Evolutionary conservation across 2,888 invertebrate genomes (phyloP).

Genomic region (Amphipyra tragopoginis): DNA sequence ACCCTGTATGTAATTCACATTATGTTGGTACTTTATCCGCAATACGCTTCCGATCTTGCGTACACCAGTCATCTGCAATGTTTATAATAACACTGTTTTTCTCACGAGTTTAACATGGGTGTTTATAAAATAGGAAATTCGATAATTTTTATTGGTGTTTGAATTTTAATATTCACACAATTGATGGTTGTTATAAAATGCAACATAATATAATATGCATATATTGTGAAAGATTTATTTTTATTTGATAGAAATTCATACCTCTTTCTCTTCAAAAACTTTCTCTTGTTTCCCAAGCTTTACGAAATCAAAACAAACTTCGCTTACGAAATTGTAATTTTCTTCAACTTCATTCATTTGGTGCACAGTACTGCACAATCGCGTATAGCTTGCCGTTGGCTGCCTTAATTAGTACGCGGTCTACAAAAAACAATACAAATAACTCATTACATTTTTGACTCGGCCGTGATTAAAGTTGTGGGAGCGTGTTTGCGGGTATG

Average conservation of each 20-base stretch:
- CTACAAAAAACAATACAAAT: slow-evolving; percentile 52
- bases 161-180: not conserved
- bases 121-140: slow-evolving; percentile 1
- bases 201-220: no score
- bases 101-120: not conserved
- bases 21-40: slow-evolving; percentile 26
- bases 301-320: slow-evolving; percentile 46
- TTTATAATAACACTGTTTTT: not conserved
- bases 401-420: slow-evolving; percentile 49
- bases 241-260: not conserved
- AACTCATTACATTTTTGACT: slow-evolving; percentile 51
- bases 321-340: slow-evolving; percentile 45
- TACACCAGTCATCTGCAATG: not conserved
- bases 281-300: slow-evolving; percentile 11
- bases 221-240: no score
- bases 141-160: not conserved
- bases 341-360: slow-evolving; percentile 43
- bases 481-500: slow-evolving; percentile 48
- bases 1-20: slow-evolving; percentile 9
- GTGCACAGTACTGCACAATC: slow-evolving; percentile 32
- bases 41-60: slow-evolving; percentile 13
- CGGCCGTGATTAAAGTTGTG: slow-evolving; percentile 53
- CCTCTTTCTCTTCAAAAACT: slow-evolving; percentile 6
- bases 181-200: no score
- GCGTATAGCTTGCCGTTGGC: slow-evolving; percentile 34